Evolutionary conservation across 2,113 vertebrate genomes (phyloP).

Genomic region (Procavia capensis): DNA sequence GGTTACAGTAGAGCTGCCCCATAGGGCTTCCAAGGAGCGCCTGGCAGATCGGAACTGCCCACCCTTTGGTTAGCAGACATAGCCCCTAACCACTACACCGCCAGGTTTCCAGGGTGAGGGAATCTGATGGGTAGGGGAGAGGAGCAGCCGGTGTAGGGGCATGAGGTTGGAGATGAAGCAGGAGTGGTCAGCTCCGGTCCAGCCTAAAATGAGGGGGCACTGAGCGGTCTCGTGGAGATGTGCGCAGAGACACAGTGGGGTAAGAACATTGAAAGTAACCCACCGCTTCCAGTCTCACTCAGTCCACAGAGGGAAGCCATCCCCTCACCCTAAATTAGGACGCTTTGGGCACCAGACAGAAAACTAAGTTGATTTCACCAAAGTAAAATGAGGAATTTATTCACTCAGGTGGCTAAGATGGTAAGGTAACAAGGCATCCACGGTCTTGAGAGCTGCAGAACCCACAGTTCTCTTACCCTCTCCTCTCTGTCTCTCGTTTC

Average conservation of each 20-base stretch:
- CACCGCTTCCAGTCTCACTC: background rate
- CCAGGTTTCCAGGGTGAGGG: too few relatives aligned
- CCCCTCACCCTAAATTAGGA: background rate
- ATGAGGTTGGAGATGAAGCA: background rate
- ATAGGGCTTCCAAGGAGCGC: too few relatives aligned
- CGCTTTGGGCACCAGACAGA: background rate
- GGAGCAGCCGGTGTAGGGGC: background rate
- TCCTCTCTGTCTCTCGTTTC: background rate
- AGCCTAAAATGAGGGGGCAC: background rate
- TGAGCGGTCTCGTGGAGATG: background rate
- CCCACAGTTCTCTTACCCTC: background rate
- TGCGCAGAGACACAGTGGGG: background rate
- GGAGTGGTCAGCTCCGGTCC: background rate
- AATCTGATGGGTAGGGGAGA: background rate
- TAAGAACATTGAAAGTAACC: background rate
- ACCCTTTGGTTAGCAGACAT: too few relatives aligned
- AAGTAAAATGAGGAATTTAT: background rate
- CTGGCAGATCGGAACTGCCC: too few relatives aligned
- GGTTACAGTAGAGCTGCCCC: too few relatives aligned
- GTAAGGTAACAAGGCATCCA: background rate
- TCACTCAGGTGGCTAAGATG: rapidly evolving
- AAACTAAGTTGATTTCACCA: background rate
- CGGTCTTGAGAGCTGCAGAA: too few relatives aligned
- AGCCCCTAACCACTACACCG: too few relatives aligned
- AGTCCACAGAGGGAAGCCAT: background rate